Percentiles rank a stretch among this genome's conserved stretches.
These are phyloP conservation scores for Epiblema foenella DNA, from an alignment of 2,888 invertebrate species.

Conservation along the genomic window DNA sequence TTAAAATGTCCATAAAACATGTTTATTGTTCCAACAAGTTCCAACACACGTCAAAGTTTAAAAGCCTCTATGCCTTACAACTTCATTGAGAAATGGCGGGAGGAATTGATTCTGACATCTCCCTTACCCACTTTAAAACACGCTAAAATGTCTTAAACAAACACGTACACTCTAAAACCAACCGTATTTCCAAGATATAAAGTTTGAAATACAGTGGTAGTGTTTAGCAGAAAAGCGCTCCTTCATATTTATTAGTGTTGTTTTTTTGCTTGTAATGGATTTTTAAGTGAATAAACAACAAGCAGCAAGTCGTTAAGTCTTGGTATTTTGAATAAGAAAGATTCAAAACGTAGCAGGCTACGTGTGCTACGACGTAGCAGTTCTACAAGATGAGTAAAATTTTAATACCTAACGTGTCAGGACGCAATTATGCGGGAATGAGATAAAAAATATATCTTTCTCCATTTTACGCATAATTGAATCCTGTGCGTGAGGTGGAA, in stretches of 20 bases:
- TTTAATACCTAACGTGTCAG: not conserved
- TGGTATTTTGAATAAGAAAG: conserved; percentile 39
- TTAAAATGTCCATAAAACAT: conserved; percentile 23
- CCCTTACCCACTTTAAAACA: conserved; percentile 71
- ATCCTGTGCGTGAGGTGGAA: too few species aligned
- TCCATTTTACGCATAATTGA: too few species aligned
- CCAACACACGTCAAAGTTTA: conserved; percentile 74
- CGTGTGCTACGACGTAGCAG: conserved; percentile 24
- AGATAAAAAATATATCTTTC: too few species aligned
- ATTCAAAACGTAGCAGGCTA: conserved; percentile 29
- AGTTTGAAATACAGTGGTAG: conserved; percentile 47
- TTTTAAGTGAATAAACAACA: conserved; percentile 81
- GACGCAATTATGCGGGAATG: too few species aligned
- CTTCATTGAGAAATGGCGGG: conserved; percentile 82
- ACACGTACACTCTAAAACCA: conserved; percentile 43
- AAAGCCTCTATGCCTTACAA: conserved; percentile 73
- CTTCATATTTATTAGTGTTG: conserved; percentile 78
- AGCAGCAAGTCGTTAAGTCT: conserved; percentile 50
- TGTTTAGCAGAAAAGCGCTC: conserved; percentile 61
- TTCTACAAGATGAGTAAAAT: not conserved
- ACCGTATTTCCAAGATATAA: conserved; percentile 45
- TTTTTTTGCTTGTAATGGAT: conserved; percentile 81
- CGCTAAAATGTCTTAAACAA: conserved; percentile 64
- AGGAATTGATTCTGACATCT: conserved; percentile 80
- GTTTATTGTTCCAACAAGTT: conserved; percentile 37